phyloP scores from a whole-genome alignment of 2,888 invertebrate genomes.

The Idaea straminata region DNA sequence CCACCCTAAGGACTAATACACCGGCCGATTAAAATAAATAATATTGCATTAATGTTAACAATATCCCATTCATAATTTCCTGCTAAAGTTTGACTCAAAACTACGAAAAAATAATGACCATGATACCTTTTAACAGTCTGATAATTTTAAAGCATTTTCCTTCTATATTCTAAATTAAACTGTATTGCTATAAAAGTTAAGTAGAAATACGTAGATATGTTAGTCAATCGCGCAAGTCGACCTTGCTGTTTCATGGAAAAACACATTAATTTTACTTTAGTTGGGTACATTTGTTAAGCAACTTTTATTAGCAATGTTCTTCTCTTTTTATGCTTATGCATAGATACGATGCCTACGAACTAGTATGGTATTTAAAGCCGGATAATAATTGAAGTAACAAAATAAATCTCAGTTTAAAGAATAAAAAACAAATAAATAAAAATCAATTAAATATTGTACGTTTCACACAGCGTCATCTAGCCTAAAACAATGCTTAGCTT shows the following conservation, averaged over 20 bases:
- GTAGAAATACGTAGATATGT: neutral
- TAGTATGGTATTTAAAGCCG: neutral
- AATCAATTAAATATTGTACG: no score
- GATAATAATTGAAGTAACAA: no score
- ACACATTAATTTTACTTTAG: neutral
- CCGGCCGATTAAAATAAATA: no score
- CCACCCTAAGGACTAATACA: no score
- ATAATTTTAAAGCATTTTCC: no score
- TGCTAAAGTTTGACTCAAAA: neutral
- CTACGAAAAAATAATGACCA: neutral
- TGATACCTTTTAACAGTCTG: no score
- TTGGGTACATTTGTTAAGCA: neutral
- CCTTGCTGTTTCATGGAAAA: neutral
- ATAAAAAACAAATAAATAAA: no score
- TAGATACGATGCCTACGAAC: neutral
- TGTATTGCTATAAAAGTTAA: neutral
- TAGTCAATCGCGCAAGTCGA: neutral
- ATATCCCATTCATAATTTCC: neutral
- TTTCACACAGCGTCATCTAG: no score
- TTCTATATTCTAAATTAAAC: neutral
- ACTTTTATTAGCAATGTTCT: neutral
- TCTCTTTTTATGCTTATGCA: neutral
- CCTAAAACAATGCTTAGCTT: no score
- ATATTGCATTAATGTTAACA: neutral
- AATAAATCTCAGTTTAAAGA: no score